Conservation (phyloP, 2,888 invertebrate genomes). For the Theodoxus fluviatilis region DNA sequence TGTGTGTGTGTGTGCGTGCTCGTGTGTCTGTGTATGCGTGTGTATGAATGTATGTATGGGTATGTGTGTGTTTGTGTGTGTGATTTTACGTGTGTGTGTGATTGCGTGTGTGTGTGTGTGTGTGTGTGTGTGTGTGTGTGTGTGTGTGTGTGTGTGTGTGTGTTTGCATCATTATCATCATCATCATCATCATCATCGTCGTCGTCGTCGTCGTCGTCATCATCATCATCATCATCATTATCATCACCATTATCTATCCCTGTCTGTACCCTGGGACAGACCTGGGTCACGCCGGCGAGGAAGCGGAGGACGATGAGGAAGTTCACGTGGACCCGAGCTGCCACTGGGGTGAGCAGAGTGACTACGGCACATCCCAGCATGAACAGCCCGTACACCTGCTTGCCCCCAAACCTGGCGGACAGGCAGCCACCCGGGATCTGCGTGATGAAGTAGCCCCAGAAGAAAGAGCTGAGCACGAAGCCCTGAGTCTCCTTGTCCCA, state of each 20-base stretch:
- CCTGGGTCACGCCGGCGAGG: slow-evolving; percentile 83
- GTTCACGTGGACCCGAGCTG: slow-evolving; percentile 74
- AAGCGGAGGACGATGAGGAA: slow-evolving; percentile 77
- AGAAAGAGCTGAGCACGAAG: slow-evolving; percentile 56
- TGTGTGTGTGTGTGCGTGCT: slow-evolving; percentile 4
- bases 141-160: too few species aligned
- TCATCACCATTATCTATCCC: too few species aligned
- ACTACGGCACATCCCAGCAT: slow-evolving; percentile 82
- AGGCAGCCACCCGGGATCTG: slow-evolving; percentile 66
- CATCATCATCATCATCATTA: too few species aligned
- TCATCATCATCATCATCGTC: too few species aligned
- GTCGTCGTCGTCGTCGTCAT: too few species aligned
- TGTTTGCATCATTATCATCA: too few species aligned
- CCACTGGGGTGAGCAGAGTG: slow-evolving; percentile 79
- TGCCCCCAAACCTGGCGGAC: slow-evolving; percentile 83
- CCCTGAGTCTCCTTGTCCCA: slow-evolving; percentile 55
- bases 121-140: too few species aligned
- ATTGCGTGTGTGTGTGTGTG: too few species aligned
- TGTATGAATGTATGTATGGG: background rate
- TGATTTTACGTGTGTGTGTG: too few species aligned
- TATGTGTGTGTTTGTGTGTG: background rate
- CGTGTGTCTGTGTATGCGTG: slow-evolving; percentile 16
- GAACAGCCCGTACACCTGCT: slow-evolving; percentile 81
- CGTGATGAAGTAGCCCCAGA: slow-evolving; percentile 62
- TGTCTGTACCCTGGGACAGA: too few species aligned